A percentile compares a stretch with the other conserved stretches of the same genome.
These are phyloP conservation scores for Eurystomus glaucurus DNA, from an alignment of 2,797 vertebrate species.

Conservation along the genomic window DNA sequence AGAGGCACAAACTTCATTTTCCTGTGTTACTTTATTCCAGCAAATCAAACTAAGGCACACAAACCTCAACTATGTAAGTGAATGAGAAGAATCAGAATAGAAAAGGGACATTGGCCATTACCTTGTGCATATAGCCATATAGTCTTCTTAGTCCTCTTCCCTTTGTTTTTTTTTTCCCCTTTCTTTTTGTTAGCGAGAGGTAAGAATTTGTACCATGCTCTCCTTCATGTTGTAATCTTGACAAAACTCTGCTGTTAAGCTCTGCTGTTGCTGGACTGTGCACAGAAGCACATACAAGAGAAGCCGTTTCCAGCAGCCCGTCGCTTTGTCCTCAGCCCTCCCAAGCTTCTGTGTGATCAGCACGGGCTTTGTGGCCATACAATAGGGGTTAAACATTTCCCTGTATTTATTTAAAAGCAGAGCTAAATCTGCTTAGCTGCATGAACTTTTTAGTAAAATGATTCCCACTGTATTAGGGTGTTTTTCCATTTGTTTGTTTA, in stretches of 20 bases:
- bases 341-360: conserved; percentile 88
- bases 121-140: conserved; percentile 60
- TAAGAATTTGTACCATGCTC: conserved; percentile 44
- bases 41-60: neutral
- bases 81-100: neutral
- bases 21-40: neutral
- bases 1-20: neutral
- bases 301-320: conserved; percentile 59
- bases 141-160: conserved; percentile 41
- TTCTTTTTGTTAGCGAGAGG: conserved; percentile 29
- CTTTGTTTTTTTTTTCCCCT: neutral
- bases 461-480: neutral
- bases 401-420: conserved; percentile 85
- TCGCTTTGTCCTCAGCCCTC: conserved; percentile 76
- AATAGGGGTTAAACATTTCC: conserved; percentile 94
- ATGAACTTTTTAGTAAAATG: conserved; percentile 68
- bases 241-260: conserved; percentile 76
- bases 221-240: conserved; percentile 80
- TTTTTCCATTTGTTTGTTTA: conserved; percentile 27
- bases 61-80: neutral
- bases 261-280: conserved; percentile 48
- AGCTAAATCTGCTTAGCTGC: conserved; percentile 77
- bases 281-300: conserved; percentile 61
- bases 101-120: conserved; percentile 40
- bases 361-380: conserved; percentile 91